phyloP scores from a whole-genome alignment of 53 echinoderm and acorn worm genomes.

The Temnopleurus reevesii region DNA sequence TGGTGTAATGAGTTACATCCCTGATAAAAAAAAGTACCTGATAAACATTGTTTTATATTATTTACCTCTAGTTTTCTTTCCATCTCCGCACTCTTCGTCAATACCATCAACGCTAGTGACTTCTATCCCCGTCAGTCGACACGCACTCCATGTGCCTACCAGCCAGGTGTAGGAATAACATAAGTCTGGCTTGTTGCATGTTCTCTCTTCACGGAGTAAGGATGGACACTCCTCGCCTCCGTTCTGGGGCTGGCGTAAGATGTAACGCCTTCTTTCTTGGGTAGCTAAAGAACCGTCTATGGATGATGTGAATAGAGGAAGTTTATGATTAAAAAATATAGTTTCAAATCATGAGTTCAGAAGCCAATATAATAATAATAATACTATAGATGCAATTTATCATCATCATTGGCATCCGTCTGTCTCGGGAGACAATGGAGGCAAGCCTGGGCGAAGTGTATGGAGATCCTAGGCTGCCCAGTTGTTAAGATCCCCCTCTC shows the following conservation, averaged over 20 bases:
- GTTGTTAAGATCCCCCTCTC: conserved; percentile 70
- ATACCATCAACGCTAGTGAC: conserved; percentile 49
- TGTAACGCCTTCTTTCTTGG: conserved; percentile 75
- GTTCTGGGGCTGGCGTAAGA: conserved; percentile 62
- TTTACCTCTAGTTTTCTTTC: conserved; percentile 83
- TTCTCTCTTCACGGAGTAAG: conserved; percentile 65
- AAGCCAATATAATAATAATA: no score
- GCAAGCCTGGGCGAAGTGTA: conserved; percentile 64
- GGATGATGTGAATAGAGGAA: neutral
- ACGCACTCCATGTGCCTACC: conserved; percentile 67
- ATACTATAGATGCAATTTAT: no score
- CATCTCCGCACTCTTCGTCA: conserved; percentile 80
- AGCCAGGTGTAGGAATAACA: conserved; percentile 85
- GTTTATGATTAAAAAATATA: neutral
- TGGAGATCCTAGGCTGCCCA: conserved; percentile 67
- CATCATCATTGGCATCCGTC: no score
- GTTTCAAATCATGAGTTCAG: no score
- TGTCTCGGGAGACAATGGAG: no score
- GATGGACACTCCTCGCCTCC: conserved; percentile 70
- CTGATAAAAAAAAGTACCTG: neutral
- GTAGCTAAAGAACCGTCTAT: conserved; percentile 32
- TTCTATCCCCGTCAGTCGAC: conserved; percentile 43
- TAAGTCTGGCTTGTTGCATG: conserved; percentile 69
- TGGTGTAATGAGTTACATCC: no score
- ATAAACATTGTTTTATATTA: no score